Evolutionary conservation across 2,797 vertebrate genomes (phyloP), one percentile per base, ranked within the genome.

Genomic region (Diplodus puntazzo): DNA sequence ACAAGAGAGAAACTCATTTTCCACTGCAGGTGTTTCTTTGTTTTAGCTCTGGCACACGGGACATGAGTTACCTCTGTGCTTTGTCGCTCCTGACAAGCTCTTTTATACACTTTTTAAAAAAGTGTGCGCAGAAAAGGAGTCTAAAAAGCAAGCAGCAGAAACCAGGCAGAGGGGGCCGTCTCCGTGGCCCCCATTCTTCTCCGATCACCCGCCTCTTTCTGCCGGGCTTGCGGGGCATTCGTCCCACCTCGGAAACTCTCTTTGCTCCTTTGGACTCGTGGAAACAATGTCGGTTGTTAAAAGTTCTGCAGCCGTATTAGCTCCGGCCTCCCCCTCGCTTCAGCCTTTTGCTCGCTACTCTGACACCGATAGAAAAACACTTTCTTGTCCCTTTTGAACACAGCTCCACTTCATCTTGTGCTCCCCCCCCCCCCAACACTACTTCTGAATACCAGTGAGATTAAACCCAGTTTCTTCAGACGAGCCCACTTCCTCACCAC

Each of bases 391-490:
- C 80, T 73, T 73, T 79, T 80, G 43, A 79, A 68, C 58, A 20
- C 13, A 63, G 4, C 39, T 50, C 27, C 17, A 68, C 64, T 69
- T 89, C 85, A 20, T 78, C 86, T 83, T 70, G 13, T 88, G 64
- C 49, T 2, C 11, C 91, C 79, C 89, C 88, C 91, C 86, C 88
- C 83, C 27, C 4, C 2, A 88, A 91, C 91, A 91, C 94, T 92
- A 93, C 95, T 87, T 83, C 93, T 68, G 80, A 96, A 97, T 96
- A 95, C 96, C 95, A 94, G 92, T 91, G 92, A 94, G 94, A 96
- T 93, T 81, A 96, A 95, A 95, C 91, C 93, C 91, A 85, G 93
- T 92, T 94, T 93, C 89, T 92, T 92, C 77, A 79, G 90, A 89
- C 86, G 90, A 91, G 89, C 92, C 94, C 92, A 89, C 93, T 96